Evolutionary conservation across 2,797 vertebrate genomes (phyloP), one percentile per base, ranked within the genome.

Genomic region (Poecilia wingei): DNA sequence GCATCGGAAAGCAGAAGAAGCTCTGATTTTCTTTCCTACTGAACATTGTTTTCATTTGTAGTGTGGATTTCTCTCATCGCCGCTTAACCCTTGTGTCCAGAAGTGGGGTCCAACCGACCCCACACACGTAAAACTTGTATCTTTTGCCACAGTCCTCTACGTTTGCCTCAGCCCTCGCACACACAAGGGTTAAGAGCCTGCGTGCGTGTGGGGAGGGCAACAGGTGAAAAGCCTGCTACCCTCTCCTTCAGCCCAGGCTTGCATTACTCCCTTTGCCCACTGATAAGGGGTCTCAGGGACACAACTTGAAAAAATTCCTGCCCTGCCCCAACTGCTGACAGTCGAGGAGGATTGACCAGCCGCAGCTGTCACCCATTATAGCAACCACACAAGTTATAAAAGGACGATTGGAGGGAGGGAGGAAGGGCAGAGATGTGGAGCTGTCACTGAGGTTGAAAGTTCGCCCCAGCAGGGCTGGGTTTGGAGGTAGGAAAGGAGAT

Each of bases 301-400:
- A 90, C 88, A 90, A 88, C 84, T 91, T 87, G 87, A 89, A 91
- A 64, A 88, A 70, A 90, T 88, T 89, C 91, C 93, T 91, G 85
- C 82, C 91, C 68, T 72, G 75, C 84, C 75, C 84, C 86, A 88
- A 91, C 87, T 86, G 91, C 88, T 94, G 88, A 95, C 93, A 95
- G 92, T 86, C 82, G 92, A 85, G 92, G 89, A 91, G 94, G 95
- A 96, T 90, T 94, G 96, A 95, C 95, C 94, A 85, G 92, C 59
- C 88, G 90, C 95, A 96, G 95, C 93, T 97, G 95, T 94, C 82
- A 89, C 88, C 90, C 85, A 88, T 94, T 95, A 94, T 94, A 88
- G 94, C 87, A 85, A 93, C 93, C 92, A 76, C 88, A 92, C 90
- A 81, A 53, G 82, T 92, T 82, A 82, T 86, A 91, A 91, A 87